Evolutionary conservation across 2,113 vertebrate genomes (phyloP), one percentile per base, ranked within the genome.

Genomic region (Eptesicus fuscus): DNA sequence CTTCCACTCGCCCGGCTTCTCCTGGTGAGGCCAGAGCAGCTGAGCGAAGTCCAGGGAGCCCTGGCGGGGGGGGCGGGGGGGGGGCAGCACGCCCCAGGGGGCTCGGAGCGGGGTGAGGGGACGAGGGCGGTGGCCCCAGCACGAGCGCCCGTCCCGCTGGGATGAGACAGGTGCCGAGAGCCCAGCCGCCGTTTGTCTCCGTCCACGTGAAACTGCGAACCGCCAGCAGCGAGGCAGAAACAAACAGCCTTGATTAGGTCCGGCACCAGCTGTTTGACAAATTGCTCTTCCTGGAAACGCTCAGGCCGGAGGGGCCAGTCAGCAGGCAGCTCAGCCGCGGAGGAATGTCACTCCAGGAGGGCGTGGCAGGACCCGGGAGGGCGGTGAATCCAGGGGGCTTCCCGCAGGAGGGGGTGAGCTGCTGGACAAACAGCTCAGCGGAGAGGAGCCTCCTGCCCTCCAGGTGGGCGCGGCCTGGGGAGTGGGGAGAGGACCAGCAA

Each of bases 191-290:
- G 1, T 80, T 10, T 65, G 91, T 83, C 94, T 70, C 59, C 6
- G 6, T 44, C 30, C 88, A 71, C 73, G 67, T 0, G 1, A 11
- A 11, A 2, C 25, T 2, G 30, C 89, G 44, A 73, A 53, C 90
- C 2, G 25, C 89, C 78, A 83, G 42, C 90, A 56, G 47, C 1
- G 0, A 11, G 69, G 47, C 16, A 42, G 87, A 77, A 82, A 40
- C 95, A 88, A 91, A 92, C 90, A 25, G 95, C 10, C 85, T 88
- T 71, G 5, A 16, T 69, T 61, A 30, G 78, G 78, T 37, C 61
- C 14, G 0, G 32, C 74, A 67, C 8, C 91, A 67, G 71, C 96
- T 94, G 91, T 17, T 10, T 44, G 85, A 92, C 93, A 67, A 84
- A 88, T 2, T 84, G 88, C 91, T 90, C 70, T 67, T 12, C 85